phyloP scores from a whole-genome alignment of 2,888 invertebrate genomes.

The Erannis defoliaria region DNA sequence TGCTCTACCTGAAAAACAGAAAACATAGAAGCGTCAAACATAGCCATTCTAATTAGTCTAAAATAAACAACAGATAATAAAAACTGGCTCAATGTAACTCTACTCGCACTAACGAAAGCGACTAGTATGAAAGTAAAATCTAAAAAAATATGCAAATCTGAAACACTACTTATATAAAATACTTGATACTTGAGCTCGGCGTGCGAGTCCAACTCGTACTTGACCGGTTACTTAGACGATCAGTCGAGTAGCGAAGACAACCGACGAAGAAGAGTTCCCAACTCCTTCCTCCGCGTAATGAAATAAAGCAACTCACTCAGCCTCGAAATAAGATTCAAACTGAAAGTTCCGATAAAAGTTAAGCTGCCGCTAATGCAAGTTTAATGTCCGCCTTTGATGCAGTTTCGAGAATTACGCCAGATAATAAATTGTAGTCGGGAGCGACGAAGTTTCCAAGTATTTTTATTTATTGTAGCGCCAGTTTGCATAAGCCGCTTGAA shows the following conservation, averaged over 20 bases:
- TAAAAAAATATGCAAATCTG: too few species aligned
- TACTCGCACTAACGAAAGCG: too few species aligned
- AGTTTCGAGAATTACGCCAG: slow-evolving; percentile 42
- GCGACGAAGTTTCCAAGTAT: slow-evolving; percentile 15
- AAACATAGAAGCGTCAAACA: too few species aligned
- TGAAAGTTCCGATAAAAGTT: slow-evolving; percentile 72
- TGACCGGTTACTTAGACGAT: too few species aligned
- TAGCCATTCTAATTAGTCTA: too few species aligned
- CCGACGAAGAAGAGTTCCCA: neutral
- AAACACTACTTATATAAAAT: too few species aligned
- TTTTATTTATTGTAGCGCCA: slow-evolving; percentile 8
- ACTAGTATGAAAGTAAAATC: too few species aligned
- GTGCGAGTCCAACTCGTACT: too few species aligned
- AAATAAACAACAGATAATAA: too few species aligned
- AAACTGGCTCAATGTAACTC: too few species aligned
- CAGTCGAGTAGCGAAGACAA: neutral
- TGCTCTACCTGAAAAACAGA: too few species aligned
- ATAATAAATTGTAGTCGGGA: slow-evolving; percentile 26
- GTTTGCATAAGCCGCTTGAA: slow-evolving; percentile 7
- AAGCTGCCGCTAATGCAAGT: slow-evolving; percentile 73
- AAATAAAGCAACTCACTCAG: slow-evolving; percentile 40
- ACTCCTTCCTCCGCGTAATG: slow-evolving; percentile 31
- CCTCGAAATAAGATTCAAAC: slow-evolving; percentile 50
- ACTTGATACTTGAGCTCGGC: too few species aligned
- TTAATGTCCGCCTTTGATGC: slow-evolving; percentile 76